phyloP scores from a whole-genome alignment of 2,888 invertebrate species.

The Diabrotica balteata region DNA sequence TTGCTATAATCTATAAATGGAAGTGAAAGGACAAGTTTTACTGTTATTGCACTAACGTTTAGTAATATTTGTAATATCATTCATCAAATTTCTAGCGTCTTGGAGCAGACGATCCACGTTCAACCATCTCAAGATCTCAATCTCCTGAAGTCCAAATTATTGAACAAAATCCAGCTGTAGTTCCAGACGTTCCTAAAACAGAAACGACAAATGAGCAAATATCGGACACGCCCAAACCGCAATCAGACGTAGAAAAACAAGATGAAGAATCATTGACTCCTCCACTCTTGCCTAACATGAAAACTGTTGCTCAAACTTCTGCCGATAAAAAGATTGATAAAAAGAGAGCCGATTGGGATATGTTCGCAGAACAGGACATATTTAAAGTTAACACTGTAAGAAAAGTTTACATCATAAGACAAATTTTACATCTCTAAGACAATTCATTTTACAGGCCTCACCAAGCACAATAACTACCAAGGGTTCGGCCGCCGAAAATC shows the following conservation, averaged over 20 bases:
- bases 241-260: constrained; percentile 13
- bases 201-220: constrained; percentile 14
- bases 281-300: constrained; percentile 57
- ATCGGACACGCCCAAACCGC: not conserved
- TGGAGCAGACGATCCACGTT: constrained; percentile 8
- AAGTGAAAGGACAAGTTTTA: too few relatives aligned
- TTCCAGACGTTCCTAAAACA: constrained; percentile 12
- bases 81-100: constrained; percentile 19
- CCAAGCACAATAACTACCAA: constrained; percentile 65
- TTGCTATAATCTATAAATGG: too few relatives aligned
- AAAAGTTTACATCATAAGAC: too few relatives aligned
- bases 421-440: too few relatives aligned
- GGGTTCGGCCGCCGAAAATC: constrained; percentile 76
- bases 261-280: constrained; percentile 58
- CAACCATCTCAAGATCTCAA: constrained; percentile 1
- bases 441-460: constrained; percentile 62
- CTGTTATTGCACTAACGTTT: too few relatives aligned
- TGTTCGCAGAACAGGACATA: constrained; percentile 92
- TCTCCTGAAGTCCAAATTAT: constrained; percentile 18
- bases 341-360: constrained; percentile 80
- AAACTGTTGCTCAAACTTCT: constrained; percentile 43
- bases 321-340: constrained; percentile 50
- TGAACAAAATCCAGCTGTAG: constrained; percentile 9
- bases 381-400: constrained; percentile 63
- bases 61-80: too few relatives aligned